These are phyloP conservation scores for Lordiphosa fenestrarum DNA, from an alignment of 2,888 invertebrate species.

Conservation along the genomic window DNA sequence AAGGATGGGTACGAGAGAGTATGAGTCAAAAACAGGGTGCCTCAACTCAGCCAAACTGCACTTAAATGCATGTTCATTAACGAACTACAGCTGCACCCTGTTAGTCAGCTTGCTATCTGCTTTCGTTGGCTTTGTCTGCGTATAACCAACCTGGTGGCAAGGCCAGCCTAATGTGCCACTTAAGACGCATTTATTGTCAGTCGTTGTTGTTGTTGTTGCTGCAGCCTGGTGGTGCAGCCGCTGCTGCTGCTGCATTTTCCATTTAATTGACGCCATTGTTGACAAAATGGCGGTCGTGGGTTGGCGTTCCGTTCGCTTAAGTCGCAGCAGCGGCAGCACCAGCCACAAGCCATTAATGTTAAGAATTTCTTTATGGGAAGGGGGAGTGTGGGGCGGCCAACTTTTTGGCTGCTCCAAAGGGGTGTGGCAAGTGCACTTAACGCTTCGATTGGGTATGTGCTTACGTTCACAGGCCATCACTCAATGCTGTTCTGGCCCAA, in stretches of 20 bases:
- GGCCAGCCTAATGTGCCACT: slow-evolving; percentile 68
- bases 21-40: slow-evolving; percentile 45
- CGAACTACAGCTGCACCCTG: slow-evolving; percentile 35
- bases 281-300: slow-evolving; percentile 68
- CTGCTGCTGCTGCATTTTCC: slow-evolving; percentile 58
- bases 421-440: no score
- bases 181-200: slow-evolving; percentile 73
- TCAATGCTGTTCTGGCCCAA: slow-evolving; percentile 1
- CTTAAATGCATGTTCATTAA: no score
- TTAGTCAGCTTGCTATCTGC: slow-evolving; percentile 10
- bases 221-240: slow-evolving; percentile 20
- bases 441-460: no score
- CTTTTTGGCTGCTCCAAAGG: no score
- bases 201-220: slow-evolving; percentile 24
- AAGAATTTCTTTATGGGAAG: slow-evolving; percentile 14
- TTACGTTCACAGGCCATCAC: slow-evolving; percentile 8
- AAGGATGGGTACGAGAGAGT: background rate
- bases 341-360: slow-evolving; percentile 55
- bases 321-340: slow-evolving; percentile 17
- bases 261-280: slow-evolving; percentile 73
- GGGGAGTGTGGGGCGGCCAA: background rate
- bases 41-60: background rate
- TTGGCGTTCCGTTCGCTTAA: slow-evolving; percentile 34
- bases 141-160: slow-evolving; percentile 35
- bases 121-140: slow-evolving; percentile 13